phyloP scores from a whole-genome alignment of 2,888 invertebrate species.

The Allolobophora icterica region DNA sequence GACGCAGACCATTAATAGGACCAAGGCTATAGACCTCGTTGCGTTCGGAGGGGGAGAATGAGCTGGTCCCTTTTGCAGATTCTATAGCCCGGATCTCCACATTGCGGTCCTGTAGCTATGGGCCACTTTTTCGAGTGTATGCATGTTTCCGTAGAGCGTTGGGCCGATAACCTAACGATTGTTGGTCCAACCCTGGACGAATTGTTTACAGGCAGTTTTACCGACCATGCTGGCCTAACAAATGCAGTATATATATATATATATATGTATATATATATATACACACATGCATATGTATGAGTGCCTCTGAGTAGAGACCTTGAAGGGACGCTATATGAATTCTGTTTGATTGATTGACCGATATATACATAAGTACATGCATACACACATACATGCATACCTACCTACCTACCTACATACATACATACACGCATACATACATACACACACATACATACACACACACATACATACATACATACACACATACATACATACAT shows the following conservation, averaged over 20 bases:
- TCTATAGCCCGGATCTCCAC: neutral
- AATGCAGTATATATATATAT: neutral
- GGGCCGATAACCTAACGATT: neutral
- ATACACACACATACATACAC: neutral
- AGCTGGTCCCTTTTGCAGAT: neutral
- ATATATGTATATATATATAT: neutral
- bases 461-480: too few species aligned
- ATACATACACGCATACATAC: neutral
- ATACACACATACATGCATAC: too few species aligned
- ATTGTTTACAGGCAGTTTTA: neutral
- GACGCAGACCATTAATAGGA: neutral
- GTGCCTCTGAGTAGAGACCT: too few species aligned
- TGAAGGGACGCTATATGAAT: too few species aligned
- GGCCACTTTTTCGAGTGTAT: neutral
- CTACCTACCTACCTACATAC: neutral
- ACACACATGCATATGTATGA: too few species aligned
- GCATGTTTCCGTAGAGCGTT: neutral
- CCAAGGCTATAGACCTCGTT: neutral
- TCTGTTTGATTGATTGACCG: too few species aligned
- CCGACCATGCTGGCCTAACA: neutral
- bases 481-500: neutral
- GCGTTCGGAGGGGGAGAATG: too few species aligned
- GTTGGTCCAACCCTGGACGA: neutral
- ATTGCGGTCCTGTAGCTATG: neutral
- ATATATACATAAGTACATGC: too few species aligned